Evolutionary conservation across 2,113 vertebrate genomes (phyloP), one percentile per base, ranked within the genome.

Genomic region (Pseudopodoces humilis): DNA sequence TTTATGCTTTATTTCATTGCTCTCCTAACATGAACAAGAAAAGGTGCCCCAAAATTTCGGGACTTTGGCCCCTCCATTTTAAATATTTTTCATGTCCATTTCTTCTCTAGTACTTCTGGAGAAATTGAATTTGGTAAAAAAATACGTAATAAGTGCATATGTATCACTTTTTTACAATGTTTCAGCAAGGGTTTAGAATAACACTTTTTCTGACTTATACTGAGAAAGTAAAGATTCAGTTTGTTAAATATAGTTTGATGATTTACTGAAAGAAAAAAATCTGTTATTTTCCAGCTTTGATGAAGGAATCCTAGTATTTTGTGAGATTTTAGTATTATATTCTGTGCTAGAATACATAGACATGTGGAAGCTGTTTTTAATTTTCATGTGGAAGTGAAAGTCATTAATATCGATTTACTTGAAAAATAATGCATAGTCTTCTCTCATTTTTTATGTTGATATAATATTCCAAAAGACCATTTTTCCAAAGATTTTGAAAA

Each of bases 61-160:
- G 13, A 47, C 2, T 71, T n/a, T 13, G 15, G 2, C 3, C 12
- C 7, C 5, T 64, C 64, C 2, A 49, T 49, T 44, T n/a, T 1
- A 49, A 70, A 44, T 46, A 39, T 12, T 63, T 88, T 49, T 59
- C 15, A 23, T 43, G 5, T 31, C 5, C 2, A 20, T 87, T 64
- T 91, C 13, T 82, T 70, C 58, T 14, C 33, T 9, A 44, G 6
- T 33, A 8, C 39, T 11, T 22, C 9, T 65, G 35, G 28, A 56
- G 3, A 33, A 39, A 17, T 1, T 50, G 37, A 2, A 1, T 59
- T 67, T 78, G 30, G 1, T 43, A 43, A 67, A 53, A 82, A 65
- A 63, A 5, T 20, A 22, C 31, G 3, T 15, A 69, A 20, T 24
- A 84, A 70, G 18, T 47, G 3, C 3, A 3, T 24, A 0, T 53